Evolutionary conservation across 2,888 invertebrate genomes (phyloP).

Genomic region (Nineta flava): DNA sequence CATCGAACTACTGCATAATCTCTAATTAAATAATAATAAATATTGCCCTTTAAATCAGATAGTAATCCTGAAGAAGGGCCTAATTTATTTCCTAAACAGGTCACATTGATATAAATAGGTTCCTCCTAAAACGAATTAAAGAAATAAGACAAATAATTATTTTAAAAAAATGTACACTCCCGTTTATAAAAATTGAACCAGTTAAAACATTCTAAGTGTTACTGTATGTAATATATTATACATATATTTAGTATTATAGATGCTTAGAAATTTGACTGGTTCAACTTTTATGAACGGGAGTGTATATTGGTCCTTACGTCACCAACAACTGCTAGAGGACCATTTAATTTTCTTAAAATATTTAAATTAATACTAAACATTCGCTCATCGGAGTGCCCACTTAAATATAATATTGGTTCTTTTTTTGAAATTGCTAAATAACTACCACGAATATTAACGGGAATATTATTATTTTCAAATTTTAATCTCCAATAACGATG

Average conservation of each 20-base stretch:
- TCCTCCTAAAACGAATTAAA: slow-evolving; percentile 10
- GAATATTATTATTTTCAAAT: slow-evolving; percentile 13
- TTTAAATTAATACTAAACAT: slow-evolving; percentile 22
- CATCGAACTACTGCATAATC: slow-evolving; percentile 30
- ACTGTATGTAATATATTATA: too few species aligned
- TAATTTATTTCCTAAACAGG: slow-evolving; percentile 26
- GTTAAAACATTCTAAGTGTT: too few species aligned
- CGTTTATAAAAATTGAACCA: too few species aligned
- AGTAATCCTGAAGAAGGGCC: slow-evolving; percentile 27
- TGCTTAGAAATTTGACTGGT: too few species aligned
- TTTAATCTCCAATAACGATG: slow-evolving; percentile 23
- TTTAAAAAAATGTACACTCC: background rate
- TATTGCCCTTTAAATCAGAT: slow-evolving; percentile 25
- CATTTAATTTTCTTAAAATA: slow-evolving; percentile 11
- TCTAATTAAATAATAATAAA: slow-evolving; percentile 28
- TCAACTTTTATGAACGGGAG: too few species aligned
- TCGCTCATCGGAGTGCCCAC: slow-evolving; percentile 18
- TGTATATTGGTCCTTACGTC: slow-evolving; percentile 1
- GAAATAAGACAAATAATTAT: background rate
- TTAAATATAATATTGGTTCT: slow-evolving; percentile 22
- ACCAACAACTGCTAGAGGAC: slow-evolving; percentile 9
- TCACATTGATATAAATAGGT: slow-evolving; percentile 11
- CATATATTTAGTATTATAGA: too few species aligned
- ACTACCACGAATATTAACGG: slow-evolving; percentile 17
- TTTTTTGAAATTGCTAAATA: slow-evolving; percentile 23